Percentiles rank a stretch among this genome's conserved stretches.
These are phyloP conservation scores for Hyposoter didymator DNA, from an alignment of 2,888 invertebrate genomes.

Conservation along the genomic window DNA sequence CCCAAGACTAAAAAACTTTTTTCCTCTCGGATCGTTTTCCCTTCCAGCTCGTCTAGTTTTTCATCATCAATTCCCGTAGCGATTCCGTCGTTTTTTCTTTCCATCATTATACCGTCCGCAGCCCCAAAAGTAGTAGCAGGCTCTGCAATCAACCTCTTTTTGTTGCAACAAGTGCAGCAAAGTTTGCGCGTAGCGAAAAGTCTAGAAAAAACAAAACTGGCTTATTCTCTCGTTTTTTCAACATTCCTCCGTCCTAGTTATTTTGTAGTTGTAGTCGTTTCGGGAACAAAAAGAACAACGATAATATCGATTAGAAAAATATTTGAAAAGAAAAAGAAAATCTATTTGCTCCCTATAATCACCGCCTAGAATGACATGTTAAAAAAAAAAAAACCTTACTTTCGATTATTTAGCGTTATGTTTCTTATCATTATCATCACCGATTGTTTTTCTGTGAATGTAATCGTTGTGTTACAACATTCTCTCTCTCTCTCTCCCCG, in stretches of 20 bases:
- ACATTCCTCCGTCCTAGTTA: background rate
- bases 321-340: constrained; percentile 60
- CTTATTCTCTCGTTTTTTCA: background rate
- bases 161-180: background rate
- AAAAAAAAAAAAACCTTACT: constrained; percentile 75
- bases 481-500: constrained; percentile 80
- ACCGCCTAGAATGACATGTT: constrained; percentile 78
- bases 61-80: background rate
- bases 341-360: constrained; percentile 84
- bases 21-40: constrained; percentile 23
- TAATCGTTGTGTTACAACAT: constrained; percentile 84
- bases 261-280: background rate
- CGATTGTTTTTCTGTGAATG: constrained; percentile 82
- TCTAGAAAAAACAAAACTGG: background rate
- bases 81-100: no score
- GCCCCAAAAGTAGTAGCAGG: no score
- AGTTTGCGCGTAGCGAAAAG: no score
- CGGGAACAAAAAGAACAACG: background rate
- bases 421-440: constrained; percentile 76
- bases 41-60: constrained; percentile 20
- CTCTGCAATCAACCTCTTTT: no score
- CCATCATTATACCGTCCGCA: no score
- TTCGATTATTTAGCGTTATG: constrained; percentile 83
- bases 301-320: constrained; percentile 1
- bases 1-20: constrained; percentile 10